Percentiles rank a stretch among this genome's conserved stretches.
These are phyloP conservation scores for Malacoctenus gilli DNA, from an alignment of 2,797 vertebrate species.

Conservation along the genomic window DNA sequence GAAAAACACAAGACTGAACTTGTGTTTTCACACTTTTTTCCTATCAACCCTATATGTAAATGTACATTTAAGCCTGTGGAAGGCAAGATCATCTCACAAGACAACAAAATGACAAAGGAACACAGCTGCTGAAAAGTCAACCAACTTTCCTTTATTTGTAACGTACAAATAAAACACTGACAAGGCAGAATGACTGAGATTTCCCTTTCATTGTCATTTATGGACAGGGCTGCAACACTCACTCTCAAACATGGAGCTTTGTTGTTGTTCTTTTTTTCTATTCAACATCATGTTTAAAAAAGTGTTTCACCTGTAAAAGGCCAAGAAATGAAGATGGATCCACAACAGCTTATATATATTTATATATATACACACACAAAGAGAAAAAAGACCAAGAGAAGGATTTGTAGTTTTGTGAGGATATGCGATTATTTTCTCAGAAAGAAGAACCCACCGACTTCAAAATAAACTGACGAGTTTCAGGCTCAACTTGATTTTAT, in stretches of 20 bases:
- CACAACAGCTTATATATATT: conserved; percentile 67
- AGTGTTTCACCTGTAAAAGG: conserved; percentile 73
- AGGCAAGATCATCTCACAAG: background rate
- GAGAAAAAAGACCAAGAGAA: conserved; percentile 56
- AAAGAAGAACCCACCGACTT: conserved; percentile 42
- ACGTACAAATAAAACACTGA: conserved; percentile 88
- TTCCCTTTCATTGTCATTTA: conserved; percentile 78
- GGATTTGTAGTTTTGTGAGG: conserved; percentile 36
- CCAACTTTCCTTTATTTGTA: conserved; percentile 89
- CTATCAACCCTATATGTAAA: too few species aligned
- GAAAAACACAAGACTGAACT: too few species aligned
- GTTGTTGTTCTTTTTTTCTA: conserved; percentile 37
- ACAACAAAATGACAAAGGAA: background rate
- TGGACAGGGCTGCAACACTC: conserved; percentile 73
- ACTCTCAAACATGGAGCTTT: conserved; percentile 70
- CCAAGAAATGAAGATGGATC: conserved; percentile 70
- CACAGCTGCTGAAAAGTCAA: conserved; percentile 73
- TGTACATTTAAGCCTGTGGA: too few species aligned
- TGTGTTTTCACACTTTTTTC: too few species aligned
- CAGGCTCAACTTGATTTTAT: conserved; percentile 41
- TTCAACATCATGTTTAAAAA: conserved; percentile 68
- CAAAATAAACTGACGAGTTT: conserved; percentile 51
- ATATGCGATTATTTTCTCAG: conserved; percentile 38
- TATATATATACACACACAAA: conserved; percentile 49
- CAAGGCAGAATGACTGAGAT: conserved; percentile 82